A percentile compares a stretch with the other conserved stretches of the same genome.
Conservation (phyloP, 92 coral and sea anemone species). For the Zoanthus sociatus region DNA sequence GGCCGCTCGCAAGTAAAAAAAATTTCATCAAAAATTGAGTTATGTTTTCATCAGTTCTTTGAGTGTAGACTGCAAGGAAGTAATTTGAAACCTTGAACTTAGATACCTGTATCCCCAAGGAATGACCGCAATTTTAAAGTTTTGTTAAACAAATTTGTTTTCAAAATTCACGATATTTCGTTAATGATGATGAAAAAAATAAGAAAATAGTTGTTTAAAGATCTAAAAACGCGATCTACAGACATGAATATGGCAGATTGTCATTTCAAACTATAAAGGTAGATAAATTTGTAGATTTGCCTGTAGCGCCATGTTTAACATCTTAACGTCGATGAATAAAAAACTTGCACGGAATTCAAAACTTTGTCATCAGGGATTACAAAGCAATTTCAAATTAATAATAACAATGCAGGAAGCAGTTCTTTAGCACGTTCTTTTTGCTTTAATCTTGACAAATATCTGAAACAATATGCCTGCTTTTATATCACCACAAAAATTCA, state of each 20-base stretch:
- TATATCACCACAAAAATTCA: background rate
- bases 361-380: background rate
- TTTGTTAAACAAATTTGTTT: too few relatives aligned
- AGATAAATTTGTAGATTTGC: background rate
- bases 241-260: background rate
- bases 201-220: background rate
- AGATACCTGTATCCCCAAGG: too few relatives aligned
- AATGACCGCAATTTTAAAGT: too few relatives aligned
- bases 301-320: background rate
- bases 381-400: background rate
- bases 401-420: background rate
- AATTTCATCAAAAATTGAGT: too few relatives aligned
- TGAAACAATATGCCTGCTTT: background rate
- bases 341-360: constrained; percentile 2
- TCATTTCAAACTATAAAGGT: background rate
- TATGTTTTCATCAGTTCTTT: too few relatives aligned
- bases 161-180: too few relatives aligned
- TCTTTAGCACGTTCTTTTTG: background rate
- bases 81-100: too few relatives aligned
- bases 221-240: background rate
- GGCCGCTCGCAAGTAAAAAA: too few relatives aligned
- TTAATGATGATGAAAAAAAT: background rate
- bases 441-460: background rate
- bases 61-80: too few relatives aligned
- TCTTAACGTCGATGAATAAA: background rate